Conservation (phyloP, 2,113 vertebrate genomes). For the Anolis carolinensis region DNA sequence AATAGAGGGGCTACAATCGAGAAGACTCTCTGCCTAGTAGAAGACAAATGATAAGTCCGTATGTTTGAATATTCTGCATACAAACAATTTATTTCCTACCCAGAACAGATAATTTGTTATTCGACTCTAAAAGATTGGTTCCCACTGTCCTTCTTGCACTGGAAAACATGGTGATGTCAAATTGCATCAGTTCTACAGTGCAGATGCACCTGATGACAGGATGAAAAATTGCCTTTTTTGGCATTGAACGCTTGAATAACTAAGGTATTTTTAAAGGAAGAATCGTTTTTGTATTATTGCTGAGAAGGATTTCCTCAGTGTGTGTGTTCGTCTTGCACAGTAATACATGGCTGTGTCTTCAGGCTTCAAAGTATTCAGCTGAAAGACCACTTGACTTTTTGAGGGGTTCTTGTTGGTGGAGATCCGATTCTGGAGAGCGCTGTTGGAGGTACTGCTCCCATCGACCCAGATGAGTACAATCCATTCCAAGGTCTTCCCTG, state of each 20-base stretch:
- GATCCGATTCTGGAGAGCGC: neutral
- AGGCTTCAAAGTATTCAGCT: constrained; percentile 10
- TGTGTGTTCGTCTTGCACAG: neutral
- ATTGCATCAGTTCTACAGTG: too few relatives aligned
- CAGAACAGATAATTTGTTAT: too few relatives aligned
- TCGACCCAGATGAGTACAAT: neutral
- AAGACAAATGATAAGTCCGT: too few relatives aligned
- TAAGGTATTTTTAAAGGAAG: neutral
- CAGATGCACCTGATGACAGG: too few relatives aligned
- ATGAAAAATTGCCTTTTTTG: neutral
- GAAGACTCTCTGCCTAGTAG: too few relatives aligned
- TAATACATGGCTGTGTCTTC: constrained; percentile 58
- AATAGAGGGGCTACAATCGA: too few relatives aligned
- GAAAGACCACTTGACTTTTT: constrained; percentile 19
- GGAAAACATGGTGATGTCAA: too few relatives aligned
- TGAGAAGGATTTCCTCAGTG: neutral
- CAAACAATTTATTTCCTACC: too few relatives aligned
- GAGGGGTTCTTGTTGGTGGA: constrained; percentile 25
- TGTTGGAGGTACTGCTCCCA: neutral
- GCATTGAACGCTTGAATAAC: neutral
- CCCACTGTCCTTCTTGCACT: too few relatives aligned
- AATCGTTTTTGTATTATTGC: neutral
- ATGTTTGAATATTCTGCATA: too few relatives aligned
- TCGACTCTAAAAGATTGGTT: too few relatives aligned
- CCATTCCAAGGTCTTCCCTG: constrained; percentile 54